phyloP scores from a whole-genome alignment of 2,888 invertebrate species.

The Aleiodes testaceus region DNA sequence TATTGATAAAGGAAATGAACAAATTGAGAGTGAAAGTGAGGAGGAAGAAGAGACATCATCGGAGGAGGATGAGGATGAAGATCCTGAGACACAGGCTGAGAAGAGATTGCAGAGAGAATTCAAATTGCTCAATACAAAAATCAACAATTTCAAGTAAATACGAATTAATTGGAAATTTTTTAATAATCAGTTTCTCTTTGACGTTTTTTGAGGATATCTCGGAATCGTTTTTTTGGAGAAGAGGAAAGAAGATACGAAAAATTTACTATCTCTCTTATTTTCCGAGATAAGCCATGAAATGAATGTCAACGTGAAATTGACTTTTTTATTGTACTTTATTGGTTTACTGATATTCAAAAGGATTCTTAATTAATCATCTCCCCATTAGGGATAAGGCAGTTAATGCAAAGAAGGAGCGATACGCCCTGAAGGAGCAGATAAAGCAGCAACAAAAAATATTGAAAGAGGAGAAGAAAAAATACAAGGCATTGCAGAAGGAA shows the following conservation, averaged over 20 bases:
- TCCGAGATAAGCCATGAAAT: too few relatives aligned
- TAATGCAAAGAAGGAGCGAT: constrained; percentile 85
- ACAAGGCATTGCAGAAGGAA: constrained; percentile 88
- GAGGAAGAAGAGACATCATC: constrained; percentile 76
- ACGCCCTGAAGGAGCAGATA: constrained; percentile 84
- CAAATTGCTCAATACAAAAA: constrained; percentile 77
- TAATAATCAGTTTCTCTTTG: neutral
- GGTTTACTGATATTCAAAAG: neutral
- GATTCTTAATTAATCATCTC: constrained; percentile 51
- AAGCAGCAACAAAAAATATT: constrained; percentile 86
- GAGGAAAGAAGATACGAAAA: too few relatives aligned
- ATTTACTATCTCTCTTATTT: too few relatives aligned
- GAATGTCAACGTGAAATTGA: neutral
- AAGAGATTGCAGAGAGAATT: constrained; percentile 80
- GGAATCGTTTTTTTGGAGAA: too few relatives aligned
- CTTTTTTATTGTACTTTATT: constrained; percentile 22
- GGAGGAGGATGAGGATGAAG: constrained; percentile 78
- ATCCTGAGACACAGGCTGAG: constrained; percentile 79
- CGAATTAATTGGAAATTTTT: neutral
- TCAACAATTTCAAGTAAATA: constrained; percentile 72
- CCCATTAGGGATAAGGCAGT: constrained; percentile 77
- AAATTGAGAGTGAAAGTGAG: constrained; percentile 71
- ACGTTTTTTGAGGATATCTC: neutral
- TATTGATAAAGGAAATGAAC: constrained; percentile 63
- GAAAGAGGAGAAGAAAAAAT: constrained; percentile 87